Percentiles rank a stretch among this genome's conserved stretches.
Conservation (phyloP, 2,888 invertebrate species). For the Morpho helenor region DNA sequence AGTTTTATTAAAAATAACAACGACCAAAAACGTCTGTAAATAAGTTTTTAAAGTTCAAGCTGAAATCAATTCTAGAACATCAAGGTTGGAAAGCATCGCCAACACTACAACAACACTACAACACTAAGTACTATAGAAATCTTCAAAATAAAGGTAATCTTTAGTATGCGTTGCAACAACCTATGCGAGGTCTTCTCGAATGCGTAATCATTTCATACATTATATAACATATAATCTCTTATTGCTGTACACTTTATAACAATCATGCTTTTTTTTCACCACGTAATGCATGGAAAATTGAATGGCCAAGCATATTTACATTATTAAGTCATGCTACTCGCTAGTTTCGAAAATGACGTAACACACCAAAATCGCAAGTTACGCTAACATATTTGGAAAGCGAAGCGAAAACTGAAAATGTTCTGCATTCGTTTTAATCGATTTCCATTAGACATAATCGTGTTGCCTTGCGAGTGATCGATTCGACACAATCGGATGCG, state of each 20-base stretch:
- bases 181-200: background rate
- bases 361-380: conserved; percentile 19
- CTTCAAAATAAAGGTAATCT: too few species aligned
- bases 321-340: conserved; percentile 22
- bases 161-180: background rate
- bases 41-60: too few species aligned
- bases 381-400: conserved; percentile 24
- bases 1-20: too few species aligned
- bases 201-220: background rate
- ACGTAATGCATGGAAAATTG: conserved; percentile 18
- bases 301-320: conserved; percentile 14
- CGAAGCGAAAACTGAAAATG: conserved; percentile 20
- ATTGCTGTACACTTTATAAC: conserved; percentile 5
- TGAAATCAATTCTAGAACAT: too few species aligned
- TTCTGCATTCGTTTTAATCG: conserved; percentile 22
- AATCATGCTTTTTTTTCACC: conserved; percentile 8
- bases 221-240: conserved; percentile 7
- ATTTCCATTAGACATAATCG: conserved; percentile 25
- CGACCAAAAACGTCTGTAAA: too few species aligned
- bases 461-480: conserved; percentile 29
- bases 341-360: conserved; percentile 26
- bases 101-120: too few species aligned
- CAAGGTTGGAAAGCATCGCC: too few species aligned
- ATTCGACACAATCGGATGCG: conserved; percentile 25
- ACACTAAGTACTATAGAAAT: too few species aligned